phyloP scores from a whole-genome alignment of 2,797 vertebrate genomes.

The Dermochelys coriacea region DNA sequence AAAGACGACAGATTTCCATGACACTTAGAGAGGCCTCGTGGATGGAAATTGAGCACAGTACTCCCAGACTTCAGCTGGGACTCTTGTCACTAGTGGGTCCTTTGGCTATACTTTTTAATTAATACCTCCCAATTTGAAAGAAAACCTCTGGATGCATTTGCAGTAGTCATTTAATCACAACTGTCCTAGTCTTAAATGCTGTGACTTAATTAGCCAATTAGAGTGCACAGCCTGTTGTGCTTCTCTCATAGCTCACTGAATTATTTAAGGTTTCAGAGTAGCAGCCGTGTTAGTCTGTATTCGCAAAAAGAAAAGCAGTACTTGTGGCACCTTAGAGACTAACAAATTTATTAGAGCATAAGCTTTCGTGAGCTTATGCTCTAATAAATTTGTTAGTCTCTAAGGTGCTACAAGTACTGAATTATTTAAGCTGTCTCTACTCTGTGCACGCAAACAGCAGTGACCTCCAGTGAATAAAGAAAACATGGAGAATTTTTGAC shows the following conservation, averaged over 20 bases:
- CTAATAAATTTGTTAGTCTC: no score
- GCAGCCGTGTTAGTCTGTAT: no score
- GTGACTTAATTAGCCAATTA: rapidly evolving
- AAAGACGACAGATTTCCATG: not conserved
- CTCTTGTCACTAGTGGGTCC: not conserved
- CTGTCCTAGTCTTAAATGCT: not conserved
- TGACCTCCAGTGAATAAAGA: not conserved
- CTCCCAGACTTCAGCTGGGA: not conserved
- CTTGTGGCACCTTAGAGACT: no score
- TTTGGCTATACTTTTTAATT: not conserved
- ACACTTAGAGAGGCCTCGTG: rapidly evolving
- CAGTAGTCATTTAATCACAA: conserved; percentile 7
- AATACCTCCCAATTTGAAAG: not conserved
- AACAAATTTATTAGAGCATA: no score
- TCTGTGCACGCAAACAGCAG: not conserved
- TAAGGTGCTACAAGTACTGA: no score
- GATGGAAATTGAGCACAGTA: not conserved
- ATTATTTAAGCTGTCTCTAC: not conserved
- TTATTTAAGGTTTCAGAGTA: no score
- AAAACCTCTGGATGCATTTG: not conserved
- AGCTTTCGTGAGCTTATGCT: no score
- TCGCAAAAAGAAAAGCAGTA: no score
- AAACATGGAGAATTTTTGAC: not conserved
- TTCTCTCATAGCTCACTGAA: not conserved
- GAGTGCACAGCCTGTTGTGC: rapidly evolving